Evolutionary conservation across 2,888 invertebrate genomes (phyloP), one percentile per base, ranked within the genome.

Genomic region (Itoplectis maculator): DNA sequence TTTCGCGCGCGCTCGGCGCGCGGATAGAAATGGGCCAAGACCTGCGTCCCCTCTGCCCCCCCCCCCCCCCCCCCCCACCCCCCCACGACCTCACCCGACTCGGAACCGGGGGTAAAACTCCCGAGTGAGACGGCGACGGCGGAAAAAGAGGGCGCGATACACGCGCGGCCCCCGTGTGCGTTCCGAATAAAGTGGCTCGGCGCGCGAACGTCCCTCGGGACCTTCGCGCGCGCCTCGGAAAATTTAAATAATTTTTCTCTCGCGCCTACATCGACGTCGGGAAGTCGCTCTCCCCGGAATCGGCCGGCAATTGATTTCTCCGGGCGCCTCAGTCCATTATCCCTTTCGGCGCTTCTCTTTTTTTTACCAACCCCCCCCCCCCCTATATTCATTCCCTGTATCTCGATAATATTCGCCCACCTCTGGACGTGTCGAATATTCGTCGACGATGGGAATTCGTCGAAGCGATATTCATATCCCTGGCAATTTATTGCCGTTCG

Each of bases 181-280:
- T 82, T 49, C 35, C 45, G 66, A 79, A 82, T 75, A 72, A 79
- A 72, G 72, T 70, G 79, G 72, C 74, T 79, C 23, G 56, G 72
- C 66, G 37, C 35, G 45, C 70, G 8, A 72, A 18, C n/a, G n/a
- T 76, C 79, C 75, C 82, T 40, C 20, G 76, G 76, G 82, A 65
- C 79, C 56, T 76, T 79, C 66, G 20, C 70, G 29, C 66, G 20
- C 70, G 29, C 68, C 72, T 66, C 66, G 42, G 56, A 78, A 72
- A 79, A 82, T 82, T 82, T 82, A 35, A 82, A 82, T 82, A 82
- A 82, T 82, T 82, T 82, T n/a, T 61, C 9, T 42, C 37, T 59
- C 29, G 40, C 49, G 59, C 8, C 42, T 49, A 66, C 20, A 56
- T 18, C 40, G 8, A 35, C 45, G 6, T 69, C 42, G 73, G 47